Evolutionary conservation across 2,113 vertebrate genomes (phyloP), one percentile per base, ranked within the genome.

Genomic region (Hemiscyllium ocellatum): DNA sequence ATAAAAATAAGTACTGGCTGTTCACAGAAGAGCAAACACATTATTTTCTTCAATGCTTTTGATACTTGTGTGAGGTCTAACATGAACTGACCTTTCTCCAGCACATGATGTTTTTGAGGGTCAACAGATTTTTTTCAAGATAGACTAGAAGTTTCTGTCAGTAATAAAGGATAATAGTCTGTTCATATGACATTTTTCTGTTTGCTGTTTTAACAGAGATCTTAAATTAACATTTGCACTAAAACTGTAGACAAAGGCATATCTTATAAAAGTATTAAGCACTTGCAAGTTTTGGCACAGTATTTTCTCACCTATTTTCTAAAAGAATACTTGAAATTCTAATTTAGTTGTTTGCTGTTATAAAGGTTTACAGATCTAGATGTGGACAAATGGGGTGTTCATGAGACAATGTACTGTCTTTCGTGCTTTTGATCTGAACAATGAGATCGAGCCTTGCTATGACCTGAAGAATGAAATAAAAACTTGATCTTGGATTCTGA

Each of bases 131-230:
- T 93, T 5, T 90, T 20, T 93, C 65, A 93, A 93, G 61, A 65
- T n/a, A 93, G 56, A 12, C 33, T 66, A 37, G 61, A 66, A 42
- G 65, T 93, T 93, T 37, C 61, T 68, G 29, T 66, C 66, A 33
- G 61, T n/a, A 37, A 66, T 93, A 66, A n/a, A 7, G 65, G 61
- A 66, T 93, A 66, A 24, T 37, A n/a, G 29, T 66, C 61, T 93
- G 15, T 37, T 93, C 65, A 4, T 93, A 93, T 66, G 15, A 65
- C 56, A 93, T 93, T 7, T 33, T 61, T 47, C 61, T 37, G 61
- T 93, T 33, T 66, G 33, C 13, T n/a, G 24, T 93, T 66, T 93
- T n/a, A 93, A 93, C 61, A 93, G 61, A 93, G 61, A 68, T 93
- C 33, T 68, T 93, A 66, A 66, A 33, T 93, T 68, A n/a, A n/a